These are phyloP conservation scores for Agrochola lychnidis DNA, from an alignment of 2,888 invertebrate species.

Conservation along the genomic window DNA sequence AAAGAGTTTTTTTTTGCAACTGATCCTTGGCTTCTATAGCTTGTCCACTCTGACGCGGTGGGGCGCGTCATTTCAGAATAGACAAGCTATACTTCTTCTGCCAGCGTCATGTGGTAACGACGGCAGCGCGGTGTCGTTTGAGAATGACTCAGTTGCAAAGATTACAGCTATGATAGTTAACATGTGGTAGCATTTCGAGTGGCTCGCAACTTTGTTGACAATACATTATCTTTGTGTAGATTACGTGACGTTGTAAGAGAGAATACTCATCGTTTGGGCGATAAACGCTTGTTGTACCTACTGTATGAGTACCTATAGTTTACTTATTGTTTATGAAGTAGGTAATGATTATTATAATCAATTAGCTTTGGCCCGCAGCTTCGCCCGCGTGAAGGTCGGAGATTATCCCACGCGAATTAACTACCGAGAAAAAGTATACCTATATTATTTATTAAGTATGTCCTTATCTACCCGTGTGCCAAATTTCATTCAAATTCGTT, in stretches of 20 bases:
- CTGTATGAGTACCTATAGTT: not conserved
- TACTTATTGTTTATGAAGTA: not conserved
- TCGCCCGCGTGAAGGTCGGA: not conserved
- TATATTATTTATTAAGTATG: not conserved
- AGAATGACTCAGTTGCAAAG: not conserved
- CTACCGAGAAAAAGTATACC: not conserved
- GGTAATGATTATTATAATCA: not conserved
- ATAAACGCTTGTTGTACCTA: slow-evolving; percentile 11
- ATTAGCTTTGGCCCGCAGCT: not conserved
- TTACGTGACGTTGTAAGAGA: slow-evolving; percentile 8
- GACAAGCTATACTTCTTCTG: not conserved
- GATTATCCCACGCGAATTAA: not conserved
- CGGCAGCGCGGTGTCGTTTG: not conserved
- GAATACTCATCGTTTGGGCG: slow-evolving; percentile 7
- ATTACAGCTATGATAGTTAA: not conserved
- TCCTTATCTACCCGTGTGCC: not conserved
- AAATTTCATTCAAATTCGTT: not conserved
- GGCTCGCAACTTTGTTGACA: slow-evolving; percentile 26
- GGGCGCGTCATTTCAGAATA: too few species aligned
- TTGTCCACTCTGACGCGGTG: too few species aligned
- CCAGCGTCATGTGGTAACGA: not conserved
- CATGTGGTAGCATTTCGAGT: slow-evolving; percentile 7
- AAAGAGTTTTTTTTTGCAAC: not conserved
- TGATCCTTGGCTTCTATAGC: not conserved
- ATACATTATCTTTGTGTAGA: slow-evolving; percentile 19